Evolutionary conservation across 2,797 vertebrate genomes (phyloP), one percentile per base, ranked within the genome.

Genomic region (Argentina silus): DNA sequence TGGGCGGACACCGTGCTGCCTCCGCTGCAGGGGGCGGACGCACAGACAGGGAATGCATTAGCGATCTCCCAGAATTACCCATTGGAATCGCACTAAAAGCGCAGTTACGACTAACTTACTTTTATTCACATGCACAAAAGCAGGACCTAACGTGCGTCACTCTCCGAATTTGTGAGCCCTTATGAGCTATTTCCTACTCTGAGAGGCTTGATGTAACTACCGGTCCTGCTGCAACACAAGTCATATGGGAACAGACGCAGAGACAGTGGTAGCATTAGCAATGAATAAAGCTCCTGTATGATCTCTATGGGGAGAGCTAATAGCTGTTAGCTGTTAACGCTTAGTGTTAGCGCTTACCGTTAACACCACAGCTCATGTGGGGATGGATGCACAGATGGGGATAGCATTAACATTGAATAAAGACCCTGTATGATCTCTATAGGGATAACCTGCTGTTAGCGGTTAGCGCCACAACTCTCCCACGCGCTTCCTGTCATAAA

Each of bases 1-100:
- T 96, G 90, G 83, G 93, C 97, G 19, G 94, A 96, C 85, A 99
- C 95, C n/a, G 98, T 98, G 92, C 97, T 98, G 87, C 98, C 98
- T 78, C 97, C 97, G 63, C 97, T 98, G 86, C 44, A 67, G 77
- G 85, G 86, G 85, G 79, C 48, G 48, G 70, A 51, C 11, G 27
- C 50, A 56, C 15, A 56, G 2, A 17, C 3, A 2, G 53, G 5
- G 53, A 17, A 55, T 4, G 4, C 27, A 36, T 36, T 36, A 36
- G 27, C 27, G 4, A 36, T 4, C 27, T 36, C 27, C 27, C 27
- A 1, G 27, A 4, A 36, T 36, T 36, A 36, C 27, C 4, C 27
- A 36, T 36, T 2, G 27, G 27, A 36, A 36, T n/a, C n/a, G n/a
- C n/a, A n/a, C n/a, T n/a, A n/a, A n/a, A n/a, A n/a, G n/a, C n/a